A percentile compares a stretch with the other conserved stretches of the same genome.
phyloP scores from a whole-genome alignment of 1,140 invertebrate species.

The Drosophila tsacasi region DNA sequence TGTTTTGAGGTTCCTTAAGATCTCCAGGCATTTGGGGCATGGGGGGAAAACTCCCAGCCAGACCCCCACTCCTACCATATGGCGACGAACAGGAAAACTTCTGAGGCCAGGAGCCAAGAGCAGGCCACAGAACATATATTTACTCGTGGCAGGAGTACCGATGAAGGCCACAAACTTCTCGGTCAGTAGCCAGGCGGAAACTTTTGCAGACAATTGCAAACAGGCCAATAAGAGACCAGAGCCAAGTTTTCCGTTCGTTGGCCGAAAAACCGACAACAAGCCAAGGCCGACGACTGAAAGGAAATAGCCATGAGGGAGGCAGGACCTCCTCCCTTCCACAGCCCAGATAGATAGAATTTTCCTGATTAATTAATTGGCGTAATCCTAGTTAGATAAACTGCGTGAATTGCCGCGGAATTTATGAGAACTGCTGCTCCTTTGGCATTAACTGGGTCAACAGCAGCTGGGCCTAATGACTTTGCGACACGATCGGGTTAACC shows the following conservation, averaged over 20 bases:
- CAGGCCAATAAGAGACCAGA: conserved; percentile 43
- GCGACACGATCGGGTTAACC: conserved; percentile 27
- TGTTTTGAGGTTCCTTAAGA: conserved; percentile 17
- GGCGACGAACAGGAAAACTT: conserved; percentile 30
- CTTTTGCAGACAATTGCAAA: conserved; percentile 43
- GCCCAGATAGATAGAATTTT: conserved; percentile 41
- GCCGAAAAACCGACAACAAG: conserved; percentile 22
- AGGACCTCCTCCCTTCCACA: background rate
- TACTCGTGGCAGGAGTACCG: conserved; percentile 6
- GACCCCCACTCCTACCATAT: conserved; percentile 5
- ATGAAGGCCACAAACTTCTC: conserved; percentile 46
- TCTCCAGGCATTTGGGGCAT: background rate
- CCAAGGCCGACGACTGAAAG: conserved; percentile 43
- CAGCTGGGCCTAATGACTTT: conserved; percentile 68
- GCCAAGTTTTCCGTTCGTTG: conserved; percentile 23
- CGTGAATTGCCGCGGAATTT: conserved; percentile 64
- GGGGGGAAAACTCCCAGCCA: background rate
- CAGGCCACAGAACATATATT: conserved; percentile 42
- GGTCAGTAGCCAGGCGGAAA: conserved; percentile 36
- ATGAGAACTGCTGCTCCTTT: conserved; percentile 28
- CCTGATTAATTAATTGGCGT: conserved; percentile 73
- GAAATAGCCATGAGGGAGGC: conserved; percentile 22
- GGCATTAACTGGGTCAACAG: conserved; percentile 51
- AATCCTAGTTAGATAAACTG: conserved; percentile 72
- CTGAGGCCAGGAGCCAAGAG: conserved; percentile 23